Conservation (phyloP, 2,113 vertebrate species). For the Gambusia affinis region DNA sequence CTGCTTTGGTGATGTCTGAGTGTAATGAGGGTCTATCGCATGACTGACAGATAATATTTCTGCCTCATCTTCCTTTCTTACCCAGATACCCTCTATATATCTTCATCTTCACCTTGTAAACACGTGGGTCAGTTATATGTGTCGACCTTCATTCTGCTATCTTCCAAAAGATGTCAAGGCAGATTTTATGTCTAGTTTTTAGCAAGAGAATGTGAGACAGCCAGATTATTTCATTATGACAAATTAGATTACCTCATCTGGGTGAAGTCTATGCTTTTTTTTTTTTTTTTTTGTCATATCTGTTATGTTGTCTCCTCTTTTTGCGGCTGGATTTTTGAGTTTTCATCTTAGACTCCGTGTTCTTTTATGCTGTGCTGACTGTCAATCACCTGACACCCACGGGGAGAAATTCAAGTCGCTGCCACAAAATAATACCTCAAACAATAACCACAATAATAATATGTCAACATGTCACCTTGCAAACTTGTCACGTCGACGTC, state of each 20-base stretch:
- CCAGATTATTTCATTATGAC: conserved; percentile 18
- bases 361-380: conserved; percentile 53
- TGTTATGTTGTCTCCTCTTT: conserved; percentile 33
- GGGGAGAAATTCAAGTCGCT: conserved; percentile 50
- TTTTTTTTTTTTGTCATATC: conserved; percentile 11
- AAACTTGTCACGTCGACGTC: conserved; percentile 58
- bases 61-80: conserved; percentile 36
- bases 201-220: background rate
- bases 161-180: conserved; percentile 10
- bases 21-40: conserved; percentile 72
- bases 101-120: conserved; percentile 23
- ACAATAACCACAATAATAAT: conserved; percentile 64
- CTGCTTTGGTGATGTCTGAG: conserved; percentile 60
- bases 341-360: conserved; percentile 53
- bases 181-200: background rate
- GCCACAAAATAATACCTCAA: conserved; percentile 65
- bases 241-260: conserved; percentile 22
- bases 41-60: conserved; percentile 68
- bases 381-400: conserved; percentile 68
- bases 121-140: conserved; percentile 1
- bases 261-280: conserved; percentile 10
- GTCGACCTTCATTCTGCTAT: background rate
- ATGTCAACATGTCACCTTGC: conserved; percentile 52
- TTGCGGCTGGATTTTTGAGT: conserved; percentile 37
- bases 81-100: conserved; percentile 37